Base-by-base conservation (phyloP, 2,888 invertebrate genomes). In the Tachina fera region DNA sequence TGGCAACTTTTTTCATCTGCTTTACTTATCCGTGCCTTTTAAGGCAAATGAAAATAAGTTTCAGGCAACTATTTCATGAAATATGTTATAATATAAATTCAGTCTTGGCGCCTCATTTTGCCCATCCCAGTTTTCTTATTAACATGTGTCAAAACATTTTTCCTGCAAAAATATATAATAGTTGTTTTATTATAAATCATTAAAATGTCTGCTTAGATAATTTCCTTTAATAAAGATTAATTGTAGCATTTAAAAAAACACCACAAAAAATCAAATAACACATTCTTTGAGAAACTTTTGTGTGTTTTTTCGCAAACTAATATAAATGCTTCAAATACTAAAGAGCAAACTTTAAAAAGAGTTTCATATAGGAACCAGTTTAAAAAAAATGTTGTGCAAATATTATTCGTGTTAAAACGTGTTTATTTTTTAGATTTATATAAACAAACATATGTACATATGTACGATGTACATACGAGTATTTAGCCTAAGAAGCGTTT, bases 281-380 rank as follows among this genome's bases (percentile, higher is more conserved):
- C 61, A 71, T 63, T 63, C 53, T 71, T 71, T 61, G 9, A 61
- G 43, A 70, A 61, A 47, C 51, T 51, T 43, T 51, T 45, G 1
- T 72, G 10, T 51, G 10, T 70, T 77, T 51, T 14, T 70, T 77
- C 16, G 22, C 19, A 45, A 67, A 47, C 58, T 19, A 39, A 68
- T 56, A 60, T 60, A 53, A 63, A 63, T 49, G 49, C 47, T 68
- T 68, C 53, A 63, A 71, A 78, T 60, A n/a, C 16, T 60, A 63
- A 63, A 78, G 45, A 61, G 19, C 22, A 63, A 31, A 53, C 43
- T 49, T 58, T 3, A 45, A 77, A 41, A n/a, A 58, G 67, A 56
- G 65, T 61, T 6, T 22, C 43, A 72, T 9, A 56, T n/a, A 43
- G 16, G 60, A 79, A 63, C 78, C 53, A 71, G 78, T 79, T 79